Evolutionary conservation across 2,888 invertebrate genomes (phyloP).

Genomic region (Amaurobius ferox): DNA sequence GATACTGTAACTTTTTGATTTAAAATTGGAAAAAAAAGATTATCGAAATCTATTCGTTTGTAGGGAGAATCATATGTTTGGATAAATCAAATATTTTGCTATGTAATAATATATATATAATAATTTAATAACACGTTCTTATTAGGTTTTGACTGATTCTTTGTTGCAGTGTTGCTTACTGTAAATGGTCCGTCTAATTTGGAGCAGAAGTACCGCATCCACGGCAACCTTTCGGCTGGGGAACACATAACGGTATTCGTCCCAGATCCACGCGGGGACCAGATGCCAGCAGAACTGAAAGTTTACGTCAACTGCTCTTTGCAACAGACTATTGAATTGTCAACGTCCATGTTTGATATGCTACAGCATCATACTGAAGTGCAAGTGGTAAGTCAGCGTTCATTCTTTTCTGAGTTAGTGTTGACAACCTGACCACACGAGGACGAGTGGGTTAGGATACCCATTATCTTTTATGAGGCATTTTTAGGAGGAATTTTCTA

Average conservation of each 20-base stretch:
- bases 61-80: no score
- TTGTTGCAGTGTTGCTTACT: conserved; percentile 49
- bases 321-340: conserved; percentile 50
- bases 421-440: no score
- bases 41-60: no score
- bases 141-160: no score
- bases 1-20: no score
- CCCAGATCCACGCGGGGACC: conserved; percentile 33
- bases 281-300: conserved; percentile 15
- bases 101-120: no score
- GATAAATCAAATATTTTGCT: no score
- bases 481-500: no score
- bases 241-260: conserved; percentile 46
- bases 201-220: conserved; percentile 50
- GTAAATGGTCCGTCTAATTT: conserved; percentile 36
- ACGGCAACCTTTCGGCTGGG: conserved; percentile 50
- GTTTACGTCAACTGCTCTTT: conserved; percentile 56
- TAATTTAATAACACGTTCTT: no score
- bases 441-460: no score
- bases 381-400: conserved; percentile 42
- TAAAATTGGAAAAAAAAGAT: no score
- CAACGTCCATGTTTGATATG: conserved; percentile 64
- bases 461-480: no score
- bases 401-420: background rate
- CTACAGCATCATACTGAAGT: conserved; percentile 62